Percentiles rank a stretch among this genome's conserved stretches.
Conservation (phyloP, 2,888 invertebrate genomes). For the Lithosia quadra region DNA sequence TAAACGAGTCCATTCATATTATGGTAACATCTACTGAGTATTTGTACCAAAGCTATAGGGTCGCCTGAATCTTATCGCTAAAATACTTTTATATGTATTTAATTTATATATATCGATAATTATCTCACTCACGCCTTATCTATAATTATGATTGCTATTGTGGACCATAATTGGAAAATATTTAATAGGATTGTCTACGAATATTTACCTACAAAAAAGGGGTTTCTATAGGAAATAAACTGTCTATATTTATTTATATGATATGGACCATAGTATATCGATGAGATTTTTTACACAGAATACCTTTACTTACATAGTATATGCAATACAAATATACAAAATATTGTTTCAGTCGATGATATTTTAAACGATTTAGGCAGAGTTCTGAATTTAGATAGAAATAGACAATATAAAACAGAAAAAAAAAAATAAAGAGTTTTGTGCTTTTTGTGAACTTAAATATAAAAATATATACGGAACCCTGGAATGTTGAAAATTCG, state of each 20-base stretch:
- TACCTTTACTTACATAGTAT: conserved; percentile 58
- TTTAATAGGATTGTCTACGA: conserved; percentile 24
- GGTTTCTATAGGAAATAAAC: conserved; percentile 5
- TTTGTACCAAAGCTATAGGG: conserved; percentile 81
- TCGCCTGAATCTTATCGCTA: conserved; percentile 65
- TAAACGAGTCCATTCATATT: conserved; percentile 52
- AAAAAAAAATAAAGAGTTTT: conserved; percentile 52
- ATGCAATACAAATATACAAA: conserved; percentile 77
- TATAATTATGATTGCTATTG: conserved; percentile 59
- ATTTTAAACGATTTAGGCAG: conserved; percentile 62
- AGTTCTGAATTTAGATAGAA: conserved; percentile 54
- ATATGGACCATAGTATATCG: conserved; percentile 62
- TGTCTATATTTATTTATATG: conserved; percentile 36
- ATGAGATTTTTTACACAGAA: conserved; percentile 55
- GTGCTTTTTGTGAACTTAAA: conserved; percentile 72
- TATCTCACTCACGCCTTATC: conserved; percentile 77
- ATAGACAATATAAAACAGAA: conserved; percentile 29
- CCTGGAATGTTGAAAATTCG: conserved; percentile 84
- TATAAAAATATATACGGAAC: conserved; percentile 63
- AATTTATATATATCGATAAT: conserved; percentile 34
- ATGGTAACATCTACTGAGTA: conserved; percentile 83
- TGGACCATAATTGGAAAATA: conserved; percentile 57
- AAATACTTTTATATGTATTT: conserved; percentile 55
- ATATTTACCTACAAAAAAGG: conserved; percentile 12
- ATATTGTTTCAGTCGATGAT: conserved; percentile 74